These are phyloP conservation scores for Colostygia pectinataria DNA, from an alignment of 2,888 invertebrate genomes.

Conservation along the genomic window DNA sequence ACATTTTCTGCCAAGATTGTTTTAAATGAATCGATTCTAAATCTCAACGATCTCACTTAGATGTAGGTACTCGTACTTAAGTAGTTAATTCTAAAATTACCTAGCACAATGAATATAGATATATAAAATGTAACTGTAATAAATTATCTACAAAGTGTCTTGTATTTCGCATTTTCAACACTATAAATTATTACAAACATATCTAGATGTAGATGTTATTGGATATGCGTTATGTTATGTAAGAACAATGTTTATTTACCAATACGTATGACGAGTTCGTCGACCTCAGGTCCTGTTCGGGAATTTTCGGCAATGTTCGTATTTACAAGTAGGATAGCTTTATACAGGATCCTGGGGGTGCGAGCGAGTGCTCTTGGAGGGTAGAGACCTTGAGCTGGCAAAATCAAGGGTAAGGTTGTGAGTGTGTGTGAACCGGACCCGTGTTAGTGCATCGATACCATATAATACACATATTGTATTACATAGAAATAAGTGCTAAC, in stretches of 20 bases:
- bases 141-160: no score
- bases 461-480: constrained; percentile 15
- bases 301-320: constrained; percentile 75
- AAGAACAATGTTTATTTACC: constrained; percentile 79
- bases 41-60: no score
- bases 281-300: constrained; percentile 70
- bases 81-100: no score
- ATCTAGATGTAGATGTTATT: constrained; percentile 33
- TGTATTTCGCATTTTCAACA: not conserved
- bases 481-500: constrained; percentile 2
- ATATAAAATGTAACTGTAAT: no score
- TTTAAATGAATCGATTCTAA: no score
- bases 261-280: constrained; percentile 75
- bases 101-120: no score
- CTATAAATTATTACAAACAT: constrained; percentile 27
- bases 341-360: constrained; percentile 55
- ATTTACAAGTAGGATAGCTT: constrained; percentile 63
- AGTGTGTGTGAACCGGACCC: constrained; percentile 59
- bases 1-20: no score
- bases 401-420: constrained; percentile 80
- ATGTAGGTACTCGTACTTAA: no score
- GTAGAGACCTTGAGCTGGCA: constrained; percentile 83
- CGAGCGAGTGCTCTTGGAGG: constrained; percentile 63
- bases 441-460: constrained; percentile 50
- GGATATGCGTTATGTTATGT: constrained; percentile 54